Evolutionary conservation across 1,140 invertebrate species (phyloP).

Genomic region (Drosophila varians): DNA sequence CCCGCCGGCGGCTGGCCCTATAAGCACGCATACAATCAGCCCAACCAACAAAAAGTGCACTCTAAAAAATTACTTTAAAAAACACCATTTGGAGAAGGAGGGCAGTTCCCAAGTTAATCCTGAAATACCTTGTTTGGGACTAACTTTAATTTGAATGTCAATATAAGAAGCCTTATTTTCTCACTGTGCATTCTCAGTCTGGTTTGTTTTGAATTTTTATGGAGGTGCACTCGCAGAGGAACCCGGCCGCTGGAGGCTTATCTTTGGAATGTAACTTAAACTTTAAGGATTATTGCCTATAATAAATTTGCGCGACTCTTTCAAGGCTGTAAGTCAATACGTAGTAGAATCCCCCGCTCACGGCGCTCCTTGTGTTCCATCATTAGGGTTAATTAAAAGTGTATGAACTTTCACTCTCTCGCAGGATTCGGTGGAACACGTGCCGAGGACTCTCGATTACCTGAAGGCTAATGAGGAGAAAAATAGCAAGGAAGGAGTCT

Average conservation of each 20-base stretch:
- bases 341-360: background rate
- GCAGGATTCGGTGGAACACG: constrained; percentile 31
- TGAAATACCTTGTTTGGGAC: no score
- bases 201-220: constrained; percentile 59
- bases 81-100: no score
- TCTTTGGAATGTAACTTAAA: constrained; percentile 82
- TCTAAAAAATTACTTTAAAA: constrained; percentile 5
- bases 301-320: constrained; percentile 76
- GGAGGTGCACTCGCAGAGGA: constrained; percentile 40
- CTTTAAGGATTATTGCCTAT: constrained; percentile 82
- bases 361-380: constrained; percentile 52
- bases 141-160: no score
- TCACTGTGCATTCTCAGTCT: constrained; percentile 14
- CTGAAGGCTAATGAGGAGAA: constrained; percentile 48
- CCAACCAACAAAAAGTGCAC: constrained; percentile 20
- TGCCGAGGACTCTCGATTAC: constrained; percentile 52
- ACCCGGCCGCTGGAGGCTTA: constrained; percentile 58
- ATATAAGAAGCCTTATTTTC: no score
- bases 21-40: constrained; percentile 13
- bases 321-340: constrained; percentile 70
- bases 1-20: constrained; percentile 40
- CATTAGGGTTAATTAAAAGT: constrained; percentile 80
- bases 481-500: constrained; percentile 2
- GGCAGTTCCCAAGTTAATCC: no score
- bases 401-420: constrained; percentile 75